A percentile compares a stretch with the other conserved stretches of the same genome.
Evolutionary conservation across 2,797 vertebrate genomes (phyloP).

Genomic region (Sebastes aleutianus): DNA sequence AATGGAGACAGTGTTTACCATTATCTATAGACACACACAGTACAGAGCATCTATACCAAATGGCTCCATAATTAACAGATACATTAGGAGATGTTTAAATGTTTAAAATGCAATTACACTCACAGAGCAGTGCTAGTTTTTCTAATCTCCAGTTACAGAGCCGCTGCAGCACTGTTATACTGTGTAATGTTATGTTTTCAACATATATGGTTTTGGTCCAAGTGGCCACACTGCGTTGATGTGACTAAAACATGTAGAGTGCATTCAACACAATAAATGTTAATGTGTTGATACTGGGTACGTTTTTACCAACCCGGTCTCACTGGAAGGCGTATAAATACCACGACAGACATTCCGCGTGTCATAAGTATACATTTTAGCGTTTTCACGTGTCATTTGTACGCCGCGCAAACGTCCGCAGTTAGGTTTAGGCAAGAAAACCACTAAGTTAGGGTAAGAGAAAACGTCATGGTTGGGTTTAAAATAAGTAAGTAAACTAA

Average conservation of each 20-base stretch:
- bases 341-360: background rate
- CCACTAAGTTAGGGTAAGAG: too few relatives aligned
- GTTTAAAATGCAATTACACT: slow-evolving; percentile 16
- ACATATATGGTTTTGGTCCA: background rate
- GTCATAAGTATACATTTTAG: background rate
- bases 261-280: background rate
- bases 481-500: too few relatives aligned
- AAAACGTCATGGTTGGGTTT: too few relatives aligned
- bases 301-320: background rate
- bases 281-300: background rate
- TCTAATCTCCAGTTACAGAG: background rate
- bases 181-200: background rate
- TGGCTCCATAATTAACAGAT: background rate
- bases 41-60: background rate
- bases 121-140: background rate
- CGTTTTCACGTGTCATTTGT: background rate
- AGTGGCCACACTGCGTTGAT: background rate
- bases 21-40: background rate
- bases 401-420: background rate
- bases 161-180: background rate
- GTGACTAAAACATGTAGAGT: background rate
- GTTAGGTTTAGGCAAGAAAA: too few relatives aligned
- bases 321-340: background rate
- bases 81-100: slow-evolving; percentile 7
- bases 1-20: background rate